These are phyloP conservation scores for Phylloscopus trochiloides DNA, from an alignment of 2,113 vertebrate genomes.

Conservation along the genomic window DNA sequence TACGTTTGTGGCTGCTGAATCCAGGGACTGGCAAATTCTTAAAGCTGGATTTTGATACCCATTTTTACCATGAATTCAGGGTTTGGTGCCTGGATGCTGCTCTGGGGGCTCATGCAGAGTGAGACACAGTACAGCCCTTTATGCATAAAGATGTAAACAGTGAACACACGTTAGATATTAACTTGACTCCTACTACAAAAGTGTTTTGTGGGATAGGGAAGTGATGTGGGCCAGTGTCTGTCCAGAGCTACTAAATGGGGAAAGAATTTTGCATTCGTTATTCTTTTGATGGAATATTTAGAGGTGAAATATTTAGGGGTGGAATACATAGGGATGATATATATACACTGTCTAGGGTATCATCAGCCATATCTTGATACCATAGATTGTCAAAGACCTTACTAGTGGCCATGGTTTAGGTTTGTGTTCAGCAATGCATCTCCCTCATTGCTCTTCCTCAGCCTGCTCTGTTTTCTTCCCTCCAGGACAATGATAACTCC, in stretches of 20 bases:
- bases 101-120: not conserved
- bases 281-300: not conserved
- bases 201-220: not conserved
- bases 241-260: not conserved
- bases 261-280: not conserved
- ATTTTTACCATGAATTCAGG: not conserved
- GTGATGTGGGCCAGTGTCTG: not conserved
- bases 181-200: not conserved
- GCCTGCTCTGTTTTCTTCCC: not conserved
- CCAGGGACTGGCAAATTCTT: not conserved
- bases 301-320: not conserved
- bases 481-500: conserved; percentile 82
- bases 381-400: not conserved
- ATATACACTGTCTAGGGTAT: not conserved
- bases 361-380: fast-evolving
- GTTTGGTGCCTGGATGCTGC: not conserved
- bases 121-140: not conserved
- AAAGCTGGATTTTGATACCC: not conserved
- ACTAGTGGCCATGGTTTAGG: not conserved
- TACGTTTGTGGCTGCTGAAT: conserved; percentile 68
- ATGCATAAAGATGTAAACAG: not conserved
- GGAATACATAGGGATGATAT: not conserved
- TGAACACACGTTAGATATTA: fast-evolving
- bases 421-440: not conserved
- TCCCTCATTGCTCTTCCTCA: not conserved